Evolutionary conservation across 2,113 vertebrate genomes (phyloP), one percentile per base, ranked within the genome.

Genomic region (Clupea harengus): DNA sequence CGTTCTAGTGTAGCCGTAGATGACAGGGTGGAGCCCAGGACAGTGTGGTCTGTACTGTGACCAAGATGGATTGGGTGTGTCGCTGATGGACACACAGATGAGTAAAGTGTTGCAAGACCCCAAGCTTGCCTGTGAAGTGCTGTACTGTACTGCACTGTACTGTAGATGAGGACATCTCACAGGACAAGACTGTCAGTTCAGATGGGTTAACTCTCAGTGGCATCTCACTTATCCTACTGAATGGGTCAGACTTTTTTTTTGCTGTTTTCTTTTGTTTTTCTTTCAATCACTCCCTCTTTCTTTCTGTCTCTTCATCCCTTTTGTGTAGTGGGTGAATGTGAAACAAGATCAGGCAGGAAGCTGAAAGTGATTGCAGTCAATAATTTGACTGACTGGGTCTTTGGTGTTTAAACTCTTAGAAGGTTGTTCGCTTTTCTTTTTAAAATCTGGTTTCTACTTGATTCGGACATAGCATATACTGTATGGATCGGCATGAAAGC

Each of bases 401-500:
- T 10, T 78, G 72, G 72, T 78, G 72, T 39, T 39, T 17, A 10
- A 72, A 25, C 25, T 28, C 15, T 1, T 39, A 78, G 72, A 78
- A 17, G 72, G 72, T 78, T 78, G 3, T 39, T 78, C 4, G 47
- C 17, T 8, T 82, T 84, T 83, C 54, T 50, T n/a, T 57, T 84
- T 85, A 1, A 39, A 39, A 81, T 87, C 39, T 81, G 60, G 20
- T 78, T 32, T 15, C 81, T 75, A 13, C 22, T 57, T 83, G 32
- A 86, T 82, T 85, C n/a, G 32, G n/a, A 46, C 84, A 28, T 28
- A 44, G 39, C 32, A 18, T 81, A 54, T 81, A 81, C 17, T 75
- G 45, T 75, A 6, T 60, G 75, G 39, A 85, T 78, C 32, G 4
- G 72, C 72, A 32, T 85, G 83, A 85, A 57, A 85, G 85, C 83